A percentile compares a stretch with the other conserved stretches of the same genome.
Conservation (phyloP, 2,797 vertebrate genomes). For the Tachyglossus aculeatus region DNA sequence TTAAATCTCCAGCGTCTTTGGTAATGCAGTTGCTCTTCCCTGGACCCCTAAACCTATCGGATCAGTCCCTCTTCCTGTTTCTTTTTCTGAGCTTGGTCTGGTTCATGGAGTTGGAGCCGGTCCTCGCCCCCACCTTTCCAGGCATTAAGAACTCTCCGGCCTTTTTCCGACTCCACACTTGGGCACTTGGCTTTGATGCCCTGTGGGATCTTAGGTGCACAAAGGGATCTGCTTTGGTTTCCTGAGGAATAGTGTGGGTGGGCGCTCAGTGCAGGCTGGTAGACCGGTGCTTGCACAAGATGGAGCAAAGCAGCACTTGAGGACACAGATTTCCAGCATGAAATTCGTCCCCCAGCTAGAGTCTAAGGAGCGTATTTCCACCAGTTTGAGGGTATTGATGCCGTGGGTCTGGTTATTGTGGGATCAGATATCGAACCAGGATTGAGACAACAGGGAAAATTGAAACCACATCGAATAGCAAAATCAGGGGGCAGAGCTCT, state of each 20-base stretch:
- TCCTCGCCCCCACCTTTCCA: neutral
- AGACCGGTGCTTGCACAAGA: neutral
- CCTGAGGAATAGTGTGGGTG: neutral
- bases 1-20: neutral
- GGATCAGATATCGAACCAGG: neutral
- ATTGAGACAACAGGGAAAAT: conserved; percentile 1
- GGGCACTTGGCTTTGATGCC: neutral
- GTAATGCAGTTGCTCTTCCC: neutral
- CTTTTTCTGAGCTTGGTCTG: conserved; percentile 15
- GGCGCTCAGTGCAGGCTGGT: neutral
- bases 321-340: neutral
- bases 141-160: neutral
- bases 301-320: neutral
- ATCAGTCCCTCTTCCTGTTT: neutral
- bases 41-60: neutral
- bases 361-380: neutral
- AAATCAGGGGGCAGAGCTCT: neutral
- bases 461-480: conserved; percentile 8
- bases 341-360: conserved; percentile 19
- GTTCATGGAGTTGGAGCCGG: neutral
- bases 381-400: conserved; percentile 9
- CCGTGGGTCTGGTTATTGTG: conserved; percentile 1
- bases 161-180: neutral
- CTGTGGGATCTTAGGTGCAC: neutral
- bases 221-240: conserved; percentile 27